These are phyloP conservation scores for Sebastes diploproa DNA, from an alignment of 2,797 vertebrate genomes.

Conservation along the genomic window DNA sequence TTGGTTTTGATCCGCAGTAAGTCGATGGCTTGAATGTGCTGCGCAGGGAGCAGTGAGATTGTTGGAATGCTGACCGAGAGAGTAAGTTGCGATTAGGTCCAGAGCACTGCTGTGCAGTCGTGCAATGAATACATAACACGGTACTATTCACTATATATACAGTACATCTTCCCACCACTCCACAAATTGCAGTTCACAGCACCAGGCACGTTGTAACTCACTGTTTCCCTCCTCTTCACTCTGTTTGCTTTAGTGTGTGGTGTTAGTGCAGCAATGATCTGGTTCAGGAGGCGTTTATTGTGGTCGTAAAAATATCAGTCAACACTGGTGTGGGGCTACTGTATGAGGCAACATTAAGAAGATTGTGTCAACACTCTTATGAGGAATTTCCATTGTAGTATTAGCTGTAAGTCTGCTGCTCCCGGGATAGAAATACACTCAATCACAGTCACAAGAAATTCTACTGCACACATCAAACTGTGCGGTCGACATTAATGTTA, in stretches of 20 bases:
- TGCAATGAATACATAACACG: constrained; percentile 51
- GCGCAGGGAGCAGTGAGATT: constrained; percentile 39
- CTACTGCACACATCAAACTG: background rate
- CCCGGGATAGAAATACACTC: background rate
- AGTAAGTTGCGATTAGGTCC: constrained; percentile 56
- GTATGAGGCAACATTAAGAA: background rate
- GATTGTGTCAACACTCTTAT: background rate
- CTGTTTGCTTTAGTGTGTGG: constrained; percentile 1
- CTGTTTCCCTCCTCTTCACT: constrained; percentile 23
- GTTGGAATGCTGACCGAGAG: constrained; percentile 53
- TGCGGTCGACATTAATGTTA: background rate
- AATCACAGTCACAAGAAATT: background rate
- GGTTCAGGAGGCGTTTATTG: constrained; percentile 37
- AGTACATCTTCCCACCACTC: constrained; percentile 11
- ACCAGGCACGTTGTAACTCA: constrained; percentile 12
- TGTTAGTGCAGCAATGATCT: constrained; percentile 23
- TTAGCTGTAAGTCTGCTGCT: background rate
- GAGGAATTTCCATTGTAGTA: background rate
- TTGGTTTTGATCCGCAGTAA: constrained; percentile 66
- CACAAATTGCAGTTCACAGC: constrained; percentile 33
- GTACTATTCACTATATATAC: background rate
- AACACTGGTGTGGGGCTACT: background rate
- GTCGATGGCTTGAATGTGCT: constrained; percentile 59
- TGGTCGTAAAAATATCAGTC: constrained; percentile 34
- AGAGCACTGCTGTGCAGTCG: constrained; percentile 42